Evolutionary conservation across 2,113 vertebrate species (phyloP).

Genomic region (Willisornis vidua): DNA sequence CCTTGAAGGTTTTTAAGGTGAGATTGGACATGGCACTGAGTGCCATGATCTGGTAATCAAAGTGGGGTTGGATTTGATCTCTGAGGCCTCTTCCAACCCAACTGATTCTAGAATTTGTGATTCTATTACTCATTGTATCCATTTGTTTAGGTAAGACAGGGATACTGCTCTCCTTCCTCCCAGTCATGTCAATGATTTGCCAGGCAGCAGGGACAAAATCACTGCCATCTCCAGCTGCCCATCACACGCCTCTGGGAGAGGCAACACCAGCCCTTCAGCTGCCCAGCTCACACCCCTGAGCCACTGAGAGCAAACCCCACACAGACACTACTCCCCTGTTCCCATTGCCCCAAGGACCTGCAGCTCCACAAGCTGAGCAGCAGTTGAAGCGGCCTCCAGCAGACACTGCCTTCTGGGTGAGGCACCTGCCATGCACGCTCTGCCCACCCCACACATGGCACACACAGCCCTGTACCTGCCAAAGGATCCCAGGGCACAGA

Average conservation of each 20-base stretch:
- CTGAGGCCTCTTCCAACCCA: no score
- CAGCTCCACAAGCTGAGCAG: not conserved
- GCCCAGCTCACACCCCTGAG: not conserved
- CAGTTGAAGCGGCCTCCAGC: not conserved
- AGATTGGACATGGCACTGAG: no score
- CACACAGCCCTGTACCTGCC: not conserved
- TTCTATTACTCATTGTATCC: not conserved
- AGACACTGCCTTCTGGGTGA: not conserved
- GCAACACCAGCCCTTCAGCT: not conserved
- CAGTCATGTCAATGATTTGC: not conserved
- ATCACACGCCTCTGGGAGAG: not conserved
- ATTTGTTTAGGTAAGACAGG: not conserved
- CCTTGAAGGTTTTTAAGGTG: no score
- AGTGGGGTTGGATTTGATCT: no score
- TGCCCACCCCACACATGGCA: fast-evolving
- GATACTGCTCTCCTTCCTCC: not conserved
- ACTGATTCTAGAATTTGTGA: no score
- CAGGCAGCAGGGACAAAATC: not conserved
- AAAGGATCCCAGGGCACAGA: not conserved
- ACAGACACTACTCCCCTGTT: not conserved
- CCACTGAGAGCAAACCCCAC: not conserved
- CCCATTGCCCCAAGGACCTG: not conserved
- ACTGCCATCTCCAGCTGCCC: not conserved
- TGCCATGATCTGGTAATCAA: no score
- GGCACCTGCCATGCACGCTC: not conserved